Percentiles rank a stretch among this genome's conserved stretches.
phyloP scores from a whole-genome alignment of 2,888 invertebrate genomes.

The Ischnura elegans region DNA sequence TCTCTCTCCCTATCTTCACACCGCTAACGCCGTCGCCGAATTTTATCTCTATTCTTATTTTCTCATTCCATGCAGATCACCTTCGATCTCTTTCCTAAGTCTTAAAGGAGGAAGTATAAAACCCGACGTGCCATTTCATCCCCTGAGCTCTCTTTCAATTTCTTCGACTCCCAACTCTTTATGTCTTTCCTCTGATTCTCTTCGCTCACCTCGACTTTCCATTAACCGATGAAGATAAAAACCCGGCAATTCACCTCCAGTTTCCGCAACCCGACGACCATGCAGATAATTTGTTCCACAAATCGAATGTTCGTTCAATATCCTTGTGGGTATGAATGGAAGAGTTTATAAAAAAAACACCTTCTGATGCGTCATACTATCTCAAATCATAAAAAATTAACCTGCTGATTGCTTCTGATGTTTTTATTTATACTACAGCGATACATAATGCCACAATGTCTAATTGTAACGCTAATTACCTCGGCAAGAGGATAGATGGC shows the following conservation, averaged over 20 bases:
- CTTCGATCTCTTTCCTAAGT: neutral
- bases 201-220: neutral
- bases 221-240: slow-evolving; percentile 24
- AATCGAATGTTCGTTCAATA: slow-evolving; percentile 31
- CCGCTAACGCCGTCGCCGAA: too few relatives aligned
- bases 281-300: neutral
- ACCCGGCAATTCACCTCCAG: neutral
- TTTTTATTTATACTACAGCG: too few relatives aligned
- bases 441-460: too few relatives aligned
- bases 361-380: too few relatives aligned
- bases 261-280: neutral
- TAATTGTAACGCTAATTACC: too few relatives aligned
- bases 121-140: neutral
- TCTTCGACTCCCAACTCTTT: neutral
- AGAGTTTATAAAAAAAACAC: neutral
- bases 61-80: neutral
- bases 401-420: too few relatives aligned
- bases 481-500: too few relatives aligned
- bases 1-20: too few relatives aligned
- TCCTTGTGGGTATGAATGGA: neutral
- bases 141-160: neutral
- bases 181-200: neutral
- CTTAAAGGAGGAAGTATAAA: neutral
- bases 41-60: too few relatives aligned
- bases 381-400: too few relatives aligned